A percentile compares a stretch with the other conserved stretches of the same genome.
These are phyloP conservation scores for Auanema freiburgensis DNA, from an alignment of 2,888 invertebrate genomes.

Conservation along the genomic window DNA sequence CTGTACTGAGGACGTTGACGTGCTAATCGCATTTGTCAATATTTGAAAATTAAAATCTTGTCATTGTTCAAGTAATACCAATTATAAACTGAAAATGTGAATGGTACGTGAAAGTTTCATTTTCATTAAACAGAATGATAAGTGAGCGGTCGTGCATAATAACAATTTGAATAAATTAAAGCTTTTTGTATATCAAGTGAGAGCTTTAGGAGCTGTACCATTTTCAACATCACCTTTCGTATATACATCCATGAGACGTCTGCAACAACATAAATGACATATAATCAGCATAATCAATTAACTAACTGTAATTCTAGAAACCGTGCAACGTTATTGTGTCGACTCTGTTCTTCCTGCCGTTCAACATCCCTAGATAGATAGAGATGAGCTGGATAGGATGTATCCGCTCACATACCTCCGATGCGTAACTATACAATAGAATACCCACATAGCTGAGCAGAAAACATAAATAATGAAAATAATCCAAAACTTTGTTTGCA, in stretches of 20 bases:
- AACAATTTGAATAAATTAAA: no score
- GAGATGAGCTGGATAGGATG: neutral
- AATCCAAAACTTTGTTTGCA: constrained; percentile 15
- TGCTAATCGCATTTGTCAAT: no score
- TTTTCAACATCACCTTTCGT: constrained; percentile 13
- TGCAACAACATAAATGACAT: neutral
- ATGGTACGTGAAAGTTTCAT: no score
- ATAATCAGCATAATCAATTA: neutral
- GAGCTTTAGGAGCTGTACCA: neutral
- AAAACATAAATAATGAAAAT: constrained; percentile 12
- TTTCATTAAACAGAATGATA: no score
- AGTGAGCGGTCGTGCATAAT: no score
- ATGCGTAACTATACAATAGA: constrained; percentile 13
- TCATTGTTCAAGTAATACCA: no score
- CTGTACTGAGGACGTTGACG: no score
- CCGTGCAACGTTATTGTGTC: constrained; percentile 14
- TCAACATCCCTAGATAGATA: constrained; percentile 11
- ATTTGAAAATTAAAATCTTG: no score
- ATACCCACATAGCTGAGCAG: constrained; percentile 16
- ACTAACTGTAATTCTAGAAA: constrained; percentile 18
- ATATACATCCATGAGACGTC: constrained; percentile 15
- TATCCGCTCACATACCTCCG: neutral
- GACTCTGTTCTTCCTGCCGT: constrained; percentile 5
- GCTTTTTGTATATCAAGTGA: no score
- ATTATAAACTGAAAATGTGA: no score